Percentiles rank a stretch among this genome's conserved stretches.
These are phyloP conservation scores for Entomobrya multifasciata DNA, from an alignment of 2,888 invertebrate species.

Conservation along the genomic window DNA sequence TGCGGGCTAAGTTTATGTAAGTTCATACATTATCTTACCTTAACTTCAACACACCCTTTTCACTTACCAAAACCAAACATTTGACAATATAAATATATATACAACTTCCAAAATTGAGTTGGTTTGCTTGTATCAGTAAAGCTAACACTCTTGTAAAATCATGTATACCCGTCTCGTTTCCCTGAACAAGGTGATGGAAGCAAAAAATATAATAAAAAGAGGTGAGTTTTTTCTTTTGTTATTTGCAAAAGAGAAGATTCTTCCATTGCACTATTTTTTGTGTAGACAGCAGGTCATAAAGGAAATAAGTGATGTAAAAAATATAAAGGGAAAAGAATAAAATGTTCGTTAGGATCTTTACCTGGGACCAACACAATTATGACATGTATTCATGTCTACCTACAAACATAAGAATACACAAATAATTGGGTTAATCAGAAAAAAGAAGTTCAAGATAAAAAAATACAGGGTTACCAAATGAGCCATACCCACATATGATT, in stretches of 20 bases:
- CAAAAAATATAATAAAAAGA: background rate
- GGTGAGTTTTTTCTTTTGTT: background rate
- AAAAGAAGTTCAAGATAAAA: background rate
- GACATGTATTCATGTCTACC: background rate
- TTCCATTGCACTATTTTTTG: too few relatives aligned
- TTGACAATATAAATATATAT: background rate
- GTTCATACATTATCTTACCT: too few relatives aligned
- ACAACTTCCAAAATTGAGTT: background rate
- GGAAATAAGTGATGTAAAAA: too few relatives aligned
- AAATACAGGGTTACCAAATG: background rate
- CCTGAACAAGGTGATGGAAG: background rate
- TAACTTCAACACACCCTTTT: too few relatives aligned
- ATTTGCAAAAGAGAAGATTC: constrained; percentile 3
- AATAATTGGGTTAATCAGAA: constrained; percentile 25
- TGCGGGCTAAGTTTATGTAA: background rate
- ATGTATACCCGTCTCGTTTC: too few relatives aligned
- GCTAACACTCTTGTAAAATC: background rate
- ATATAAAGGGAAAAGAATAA: background rate
- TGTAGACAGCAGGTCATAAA: background rate
- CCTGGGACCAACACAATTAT: background rate
- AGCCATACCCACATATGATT: background rate
- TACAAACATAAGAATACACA: background rate
- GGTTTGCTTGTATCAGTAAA: background rate
- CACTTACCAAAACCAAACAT: background rate
- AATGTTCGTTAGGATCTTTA: background rate